These are phyloP conservation scores for Orientallactaga bullata DNA, from an alignment of 2,113 vertebrate species.

Conservation along the genomic window DNA sequence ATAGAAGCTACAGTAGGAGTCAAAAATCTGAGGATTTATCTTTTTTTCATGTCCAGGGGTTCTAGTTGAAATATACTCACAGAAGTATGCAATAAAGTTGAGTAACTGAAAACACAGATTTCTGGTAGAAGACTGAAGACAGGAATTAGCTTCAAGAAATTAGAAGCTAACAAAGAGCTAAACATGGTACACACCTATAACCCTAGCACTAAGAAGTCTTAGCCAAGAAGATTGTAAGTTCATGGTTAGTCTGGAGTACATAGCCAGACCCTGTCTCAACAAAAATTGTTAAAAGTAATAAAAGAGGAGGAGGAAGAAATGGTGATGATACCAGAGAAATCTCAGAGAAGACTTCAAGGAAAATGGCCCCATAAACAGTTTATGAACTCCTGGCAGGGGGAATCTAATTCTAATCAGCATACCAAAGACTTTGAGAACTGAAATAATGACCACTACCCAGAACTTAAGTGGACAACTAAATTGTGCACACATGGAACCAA, in stretches of 20 bases:
- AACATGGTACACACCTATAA: neutral
- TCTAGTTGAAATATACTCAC: neutral
- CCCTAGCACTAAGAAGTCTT: neutral
- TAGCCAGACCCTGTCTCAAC: neutral
- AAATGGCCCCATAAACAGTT: constrained; percentile 21
- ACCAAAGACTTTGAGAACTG: constrained; percentile 17
- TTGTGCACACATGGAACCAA: neutral
- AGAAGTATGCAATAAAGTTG: neutral
- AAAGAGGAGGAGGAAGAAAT: neutral
- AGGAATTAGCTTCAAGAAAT: neutral
- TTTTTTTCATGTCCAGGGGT: neutral
- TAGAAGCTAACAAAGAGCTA: neutral
- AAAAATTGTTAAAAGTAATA: neutral
- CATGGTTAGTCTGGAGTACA: neutral
- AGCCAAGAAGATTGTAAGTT: neutral
- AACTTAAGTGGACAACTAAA: neutral
- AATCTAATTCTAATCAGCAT: constrained; percentile 13
- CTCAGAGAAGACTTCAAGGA: neutral
- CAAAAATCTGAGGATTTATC: neutral
- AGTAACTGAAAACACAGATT: constrained; percentile 29
- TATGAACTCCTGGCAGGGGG: constrained; percentile 6
- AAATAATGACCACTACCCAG: constrained; percentile 7
- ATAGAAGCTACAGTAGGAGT: neutral
- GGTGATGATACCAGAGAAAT: neutral
- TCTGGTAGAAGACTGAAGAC: neutral